Conservation (phyloP, 2,888 invertebrate genomes). For the Slavum lentiscoides region DNA sequence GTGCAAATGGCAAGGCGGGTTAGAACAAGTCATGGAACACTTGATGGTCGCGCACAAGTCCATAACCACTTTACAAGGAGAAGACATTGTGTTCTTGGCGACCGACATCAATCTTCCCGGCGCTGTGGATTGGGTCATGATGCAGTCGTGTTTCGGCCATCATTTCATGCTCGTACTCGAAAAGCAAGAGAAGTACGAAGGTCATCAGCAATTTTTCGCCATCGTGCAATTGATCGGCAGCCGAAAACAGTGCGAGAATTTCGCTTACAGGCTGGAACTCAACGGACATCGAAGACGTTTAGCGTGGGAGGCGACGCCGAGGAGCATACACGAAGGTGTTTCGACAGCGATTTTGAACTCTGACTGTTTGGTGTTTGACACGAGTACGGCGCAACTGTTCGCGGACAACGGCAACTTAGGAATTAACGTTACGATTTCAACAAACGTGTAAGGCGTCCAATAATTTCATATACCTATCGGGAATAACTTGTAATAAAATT, state of each 20-base stretch:
- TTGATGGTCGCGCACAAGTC: conserved; percentile 96
- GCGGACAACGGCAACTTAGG: conserved; percentile 99
- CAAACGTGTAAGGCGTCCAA: conserved; percentile 58
- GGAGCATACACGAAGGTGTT: conserved; percentile 98
- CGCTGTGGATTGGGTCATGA: conserved; percentile 99
- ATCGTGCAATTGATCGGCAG: conserved; percentile 99
- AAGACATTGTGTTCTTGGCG: conserved; percentile 98
- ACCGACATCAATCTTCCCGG: conserved; percentile 99
- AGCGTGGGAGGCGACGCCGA: conserved; percentile 99
- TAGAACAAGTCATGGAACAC: conserved; percentile 98
- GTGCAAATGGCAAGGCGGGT: conserved; percentile 98
- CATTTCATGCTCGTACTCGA: conserved; percentile 99
- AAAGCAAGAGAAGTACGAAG: conserved; percentile 97
- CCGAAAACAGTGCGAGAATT: conserved; percentile 97
- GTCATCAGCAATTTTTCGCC: conserved; percentile 94
- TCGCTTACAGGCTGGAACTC: conserved; percentile 95
- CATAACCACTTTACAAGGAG: conserved; percentile 96
- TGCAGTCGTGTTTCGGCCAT: conserved; percentile 99
- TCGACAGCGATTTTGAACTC: conserved; percentile 96
- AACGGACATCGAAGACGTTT: conserved; percentile 92
- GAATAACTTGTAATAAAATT: conserved; percentile 4
- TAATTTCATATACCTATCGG: not conserved
- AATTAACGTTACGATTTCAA: conserved; percentile 98
- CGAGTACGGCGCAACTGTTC: conserved; percentile 95
- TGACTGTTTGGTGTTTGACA: conserved; percentile 98